Evolutionary conservation across 2,888 invertebrate species (phyloP).

Genomic region (Macrophya alboannulata): DNA sequence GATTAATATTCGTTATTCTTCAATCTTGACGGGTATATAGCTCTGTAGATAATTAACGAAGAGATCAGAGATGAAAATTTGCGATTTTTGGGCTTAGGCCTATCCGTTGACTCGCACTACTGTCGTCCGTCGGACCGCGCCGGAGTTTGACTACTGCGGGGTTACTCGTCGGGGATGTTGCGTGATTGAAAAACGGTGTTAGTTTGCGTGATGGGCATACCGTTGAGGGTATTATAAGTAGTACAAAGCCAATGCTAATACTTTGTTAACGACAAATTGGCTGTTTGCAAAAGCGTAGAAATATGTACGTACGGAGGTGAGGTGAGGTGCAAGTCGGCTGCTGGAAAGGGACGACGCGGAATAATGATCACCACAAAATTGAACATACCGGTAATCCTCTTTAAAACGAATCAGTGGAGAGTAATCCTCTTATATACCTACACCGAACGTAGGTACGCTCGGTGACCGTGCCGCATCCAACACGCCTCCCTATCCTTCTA

Average conservation of each 20-base stretch:
- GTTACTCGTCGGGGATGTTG: background rate
- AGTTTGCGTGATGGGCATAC: background rate
- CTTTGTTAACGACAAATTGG: constrained; percentile 39
- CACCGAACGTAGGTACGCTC: background rate
- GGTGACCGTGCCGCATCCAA: background rate
- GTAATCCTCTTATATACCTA: constrained; percentile 54
- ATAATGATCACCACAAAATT: constrained; percentile 52
- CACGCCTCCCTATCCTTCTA: background rate
- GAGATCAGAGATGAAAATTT: background rate
- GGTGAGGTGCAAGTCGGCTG: constrained; percentile 8
- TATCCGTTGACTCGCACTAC: constrained; percentile 52
- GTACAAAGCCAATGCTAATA: background rate
- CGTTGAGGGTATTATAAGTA: background rate
- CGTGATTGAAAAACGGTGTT: background rate
- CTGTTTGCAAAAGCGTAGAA: constrained; percentile 4
- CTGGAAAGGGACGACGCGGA: background rate
- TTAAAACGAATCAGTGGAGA: constrained; percentile 43
- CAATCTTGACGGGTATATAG: background rate
- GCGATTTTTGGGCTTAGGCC: constrained; percentile 46
- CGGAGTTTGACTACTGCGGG: constrained; percentile 51
- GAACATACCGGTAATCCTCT: constrained; percentile 52
- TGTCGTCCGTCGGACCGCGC: constrained; percentile 65
- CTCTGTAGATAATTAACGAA: background rate
- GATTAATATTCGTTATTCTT: background rate
- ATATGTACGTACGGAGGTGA: background rate